phyloP scores from a whole-genome alignment of 2,888 invertebrate genomes.

The Macrophya annulata region DNA sequence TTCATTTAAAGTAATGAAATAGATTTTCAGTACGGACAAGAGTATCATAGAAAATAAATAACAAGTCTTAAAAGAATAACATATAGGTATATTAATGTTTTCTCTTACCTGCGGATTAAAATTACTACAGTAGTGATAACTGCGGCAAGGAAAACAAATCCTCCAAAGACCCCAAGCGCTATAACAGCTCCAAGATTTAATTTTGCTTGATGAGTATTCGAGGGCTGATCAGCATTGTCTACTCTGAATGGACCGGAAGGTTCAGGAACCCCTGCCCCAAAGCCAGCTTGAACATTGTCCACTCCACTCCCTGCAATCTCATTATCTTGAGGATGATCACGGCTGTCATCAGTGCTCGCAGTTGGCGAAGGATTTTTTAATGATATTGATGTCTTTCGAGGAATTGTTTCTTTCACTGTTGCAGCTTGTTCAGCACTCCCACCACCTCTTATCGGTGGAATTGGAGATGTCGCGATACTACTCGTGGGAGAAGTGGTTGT shows the following conservation, averaged over 20 bases:
- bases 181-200: slow-evolving; percentile 93
- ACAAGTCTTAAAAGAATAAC: slow-evolving; percentile 58
- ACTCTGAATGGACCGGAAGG: slow-evolving; percentile 83
- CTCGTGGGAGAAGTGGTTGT: slow-evolving; percentile 68
- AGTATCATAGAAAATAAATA: background rate
- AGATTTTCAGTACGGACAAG: background rate
- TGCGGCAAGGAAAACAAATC: slow-evolving; percentile 93
- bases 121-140: slow-evolving; percentile 94
- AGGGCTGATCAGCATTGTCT: slow-evolving; percentile 72
- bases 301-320: slow-evolving; percentile 83
- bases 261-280: slow-evolving; percentile 76
- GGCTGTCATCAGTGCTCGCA: slow-evolving; percentile 77
- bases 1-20: background rate
- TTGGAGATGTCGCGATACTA: slow-evolving; percentile 56
- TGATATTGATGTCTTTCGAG: slow-evolving; percentile 72
- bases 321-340: slow-evolving; percentile 90
- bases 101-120: slow-evolving; percentile 90
- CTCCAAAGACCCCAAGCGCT: slow-evolving; percentile 94
- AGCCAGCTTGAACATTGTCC: slow-evolving; percentile 74
- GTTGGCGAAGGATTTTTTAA: slow-evolving; percentile 69
- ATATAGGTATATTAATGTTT: slow-evolving; percentile 36
- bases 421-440: slow-evolving; percentile 72
- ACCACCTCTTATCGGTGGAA: slow-evolving; percentile 58
- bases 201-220: slow-evolving; percentile 81
- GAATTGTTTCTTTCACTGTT: slow-evolving; percentile 73